Evolutionary conservation across 2,113 vertebrate species (phyloP).

Genomic region (Mustela lutreola): DNA sequence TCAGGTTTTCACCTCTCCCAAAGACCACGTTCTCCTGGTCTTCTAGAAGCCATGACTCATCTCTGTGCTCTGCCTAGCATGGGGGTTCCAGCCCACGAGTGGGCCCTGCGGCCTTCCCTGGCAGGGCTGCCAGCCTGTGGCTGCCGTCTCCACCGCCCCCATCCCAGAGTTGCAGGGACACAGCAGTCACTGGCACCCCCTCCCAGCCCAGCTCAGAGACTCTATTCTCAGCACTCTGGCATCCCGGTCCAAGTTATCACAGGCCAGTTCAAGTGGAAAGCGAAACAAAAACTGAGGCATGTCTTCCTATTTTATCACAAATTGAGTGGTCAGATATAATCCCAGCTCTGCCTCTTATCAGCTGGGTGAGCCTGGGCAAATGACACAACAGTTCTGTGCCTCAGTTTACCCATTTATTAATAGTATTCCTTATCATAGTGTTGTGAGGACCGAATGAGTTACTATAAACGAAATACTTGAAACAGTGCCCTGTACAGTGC

Average conservation of each 20-base stretch:
- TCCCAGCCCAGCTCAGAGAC: background rate
- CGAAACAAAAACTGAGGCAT: background rate
- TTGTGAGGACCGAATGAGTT: background rate
- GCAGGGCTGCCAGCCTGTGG: background rate
- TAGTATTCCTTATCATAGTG: background rate
- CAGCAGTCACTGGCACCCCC: background rate
- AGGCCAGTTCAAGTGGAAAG: background rate
- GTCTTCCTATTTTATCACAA: background rate
- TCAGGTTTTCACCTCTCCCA: background rate
- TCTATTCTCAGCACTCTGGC: background rate
- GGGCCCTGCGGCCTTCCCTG: background rate
- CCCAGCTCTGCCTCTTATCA: background rate
- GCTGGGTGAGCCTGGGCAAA: background rate
- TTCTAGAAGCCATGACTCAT: background rate
- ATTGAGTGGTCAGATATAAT: background rate
- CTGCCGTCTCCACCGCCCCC: background rate
- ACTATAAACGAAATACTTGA: background rate
- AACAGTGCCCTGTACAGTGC: background rate
- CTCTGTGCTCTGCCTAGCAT: background rate
- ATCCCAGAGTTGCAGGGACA: background rate
- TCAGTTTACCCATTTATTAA: background rate
- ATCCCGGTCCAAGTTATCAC: background rate
- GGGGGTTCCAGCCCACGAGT: background rate
- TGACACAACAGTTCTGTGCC: background rate
- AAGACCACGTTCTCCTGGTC: background rate